Conservation (phyloP, 2,113 vertebrate genomes). For the Alosa alosa region DNA sequence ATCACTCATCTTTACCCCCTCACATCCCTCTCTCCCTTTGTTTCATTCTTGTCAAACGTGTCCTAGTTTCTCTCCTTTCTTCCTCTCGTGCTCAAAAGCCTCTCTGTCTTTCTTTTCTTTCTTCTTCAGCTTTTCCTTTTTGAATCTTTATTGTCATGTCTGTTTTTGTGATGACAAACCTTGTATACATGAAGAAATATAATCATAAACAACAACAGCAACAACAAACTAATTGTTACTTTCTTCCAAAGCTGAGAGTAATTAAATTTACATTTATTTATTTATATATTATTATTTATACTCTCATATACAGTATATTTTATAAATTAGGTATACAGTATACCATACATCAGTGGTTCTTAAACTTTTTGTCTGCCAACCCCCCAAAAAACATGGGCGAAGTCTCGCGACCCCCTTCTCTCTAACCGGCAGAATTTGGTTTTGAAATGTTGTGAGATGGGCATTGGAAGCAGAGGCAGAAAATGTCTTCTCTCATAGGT, state of each 20-base stretch:
- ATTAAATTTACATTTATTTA: not conserved
- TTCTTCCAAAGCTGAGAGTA: not conserved
- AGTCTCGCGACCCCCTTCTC: too few relatives aligned
- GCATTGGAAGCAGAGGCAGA: too few relatives aligned
- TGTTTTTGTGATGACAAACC: not conserved
- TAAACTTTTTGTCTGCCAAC: too few relatives aligned
- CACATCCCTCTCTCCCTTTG: not conserved
- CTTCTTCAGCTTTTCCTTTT: not conserved
- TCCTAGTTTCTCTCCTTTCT: conserved; percentile 40
- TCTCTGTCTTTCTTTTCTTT: not conserved
- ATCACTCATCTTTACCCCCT: conserved; percentile 32
- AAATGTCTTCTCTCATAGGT: too few relatives aligned
- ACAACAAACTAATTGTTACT: not conserved
- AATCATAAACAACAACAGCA: not conserved
- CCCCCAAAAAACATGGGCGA: too few relatives aligned
- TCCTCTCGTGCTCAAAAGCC: not conserved
- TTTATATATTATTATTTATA: too few relatives aligned
- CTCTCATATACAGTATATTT: not conserved
- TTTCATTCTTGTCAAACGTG: not conserved
- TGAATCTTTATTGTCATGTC: not conserved
- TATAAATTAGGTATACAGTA: not conserved
- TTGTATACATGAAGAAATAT: not conserved
- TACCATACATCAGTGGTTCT: too few relatives aligned
- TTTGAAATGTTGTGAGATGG: too few relatives aligned
- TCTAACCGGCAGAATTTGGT: too few relatives aligned